phyloP scores from a whole-genome alignment of 2,113 vertebrate genomes.

The Ceyx melanurus region DNA sequence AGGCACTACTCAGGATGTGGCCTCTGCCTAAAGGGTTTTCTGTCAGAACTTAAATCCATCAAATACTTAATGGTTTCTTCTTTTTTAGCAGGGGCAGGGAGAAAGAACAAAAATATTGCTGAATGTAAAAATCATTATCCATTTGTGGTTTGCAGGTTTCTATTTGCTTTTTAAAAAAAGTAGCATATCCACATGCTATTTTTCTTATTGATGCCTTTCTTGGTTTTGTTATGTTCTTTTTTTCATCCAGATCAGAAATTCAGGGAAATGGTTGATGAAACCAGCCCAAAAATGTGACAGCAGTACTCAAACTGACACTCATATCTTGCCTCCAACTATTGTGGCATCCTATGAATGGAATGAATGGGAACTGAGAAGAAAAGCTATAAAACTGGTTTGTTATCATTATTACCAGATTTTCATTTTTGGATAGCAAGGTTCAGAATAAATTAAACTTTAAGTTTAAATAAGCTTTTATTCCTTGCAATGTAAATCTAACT shows the following conservation, averaged over 20 bases:
- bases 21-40: not conserved
- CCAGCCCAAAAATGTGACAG: slow-evolving; percentile 76
- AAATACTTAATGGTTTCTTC: not conserved
- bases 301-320: slow-evolving; percentile 89
- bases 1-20: not conserved
- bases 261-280: slow-evolving; percentile 66
- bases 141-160: not conserved
- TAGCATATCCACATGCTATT: not conserved
- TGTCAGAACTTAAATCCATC: not conserved
- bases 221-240: not conserved
- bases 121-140: not conserved
- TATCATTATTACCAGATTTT: slow-evolving; percentile 27
- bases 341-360: slow-evolving; percentile 91
- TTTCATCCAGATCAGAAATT: slow-evolving; percentile 72
- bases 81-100: not conserved
- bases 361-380: slow-evolving; percentile 92
- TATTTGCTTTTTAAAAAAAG: not conserved
- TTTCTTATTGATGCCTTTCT: slow-evolving; percentile 7
- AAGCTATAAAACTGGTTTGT: slow-evolving; percentile 91
- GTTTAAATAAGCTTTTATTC: not conserved
- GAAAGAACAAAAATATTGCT: not conserved
- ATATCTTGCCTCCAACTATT: slow-evolving; percentile 85
- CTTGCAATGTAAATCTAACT: not conserved
- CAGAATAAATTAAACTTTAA: not conserved
- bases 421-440: not conserved